Evolutionary conservation across 2,113 vertebrate genomes (phyloP), one percentile per base, ranked within the genome.

Genomic region (Anseranas semipalmata): DNA sequence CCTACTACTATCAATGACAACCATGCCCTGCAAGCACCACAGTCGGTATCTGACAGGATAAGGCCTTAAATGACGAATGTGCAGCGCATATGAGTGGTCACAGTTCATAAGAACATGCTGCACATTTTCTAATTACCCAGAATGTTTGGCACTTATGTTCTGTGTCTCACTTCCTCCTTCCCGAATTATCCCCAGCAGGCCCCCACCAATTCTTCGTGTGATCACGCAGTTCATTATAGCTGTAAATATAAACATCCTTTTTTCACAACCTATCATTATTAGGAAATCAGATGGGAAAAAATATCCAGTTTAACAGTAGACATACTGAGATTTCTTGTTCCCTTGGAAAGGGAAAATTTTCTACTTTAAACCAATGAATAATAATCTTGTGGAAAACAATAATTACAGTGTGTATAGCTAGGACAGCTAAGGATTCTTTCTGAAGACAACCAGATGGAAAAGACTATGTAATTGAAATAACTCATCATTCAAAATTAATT

Each of bases 401-500:
- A 90, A 91, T 85, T 94, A 91, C 32, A 63, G 28, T 79, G 55
- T 32, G 48, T 43, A 63, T 12, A 82, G 55, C 43, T 27, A 86
- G 71, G 35, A 71, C 8, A 68, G 30, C 39, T 78, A 84, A 60
- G 48, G 27, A 53, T 60, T 65, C 52, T 86, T 91, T 71, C 43
- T 67, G 60, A 92, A 81, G 48, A 50, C 35, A 81, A 81, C 39
- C 15, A 37, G 33, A 18, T 24, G 74, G 35, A 72, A 84, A 75
- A 75, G 43, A 24, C 21, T 56, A 13, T 72, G 39, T 55, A 74
- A 84, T 25, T 71, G 32, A 87, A 93, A 80, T 75, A 96, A 75
- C 24, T 73, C 53, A 46, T 58, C n/a, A 94, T 87, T 87, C 65
- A 96, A 89, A 93, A 94, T 87, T 93, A 68, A 90, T 78, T 90